These are phyloP conservation scores for Bombus polaris DNA, from an alignment of 1,140 invertebrate genomes.

Conservation along the genomic window DNA sequence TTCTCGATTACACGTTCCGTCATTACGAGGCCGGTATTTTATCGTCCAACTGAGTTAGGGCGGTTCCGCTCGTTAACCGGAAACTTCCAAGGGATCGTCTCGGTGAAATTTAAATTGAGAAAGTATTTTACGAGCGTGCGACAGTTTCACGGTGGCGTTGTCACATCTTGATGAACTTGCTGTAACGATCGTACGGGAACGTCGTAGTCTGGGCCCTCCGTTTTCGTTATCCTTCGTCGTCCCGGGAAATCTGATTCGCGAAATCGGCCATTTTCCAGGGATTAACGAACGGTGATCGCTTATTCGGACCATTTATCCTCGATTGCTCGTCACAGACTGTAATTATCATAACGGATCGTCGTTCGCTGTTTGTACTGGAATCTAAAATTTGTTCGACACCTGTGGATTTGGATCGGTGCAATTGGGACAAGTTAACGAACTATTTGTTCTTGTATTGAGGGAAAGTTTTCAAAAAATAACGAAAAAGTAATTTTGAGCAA, in stretches of 20 bases:
- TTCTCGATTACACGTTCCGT: slow-evolving; percentile 76
- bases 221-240: slow-evolving; percentile 57
- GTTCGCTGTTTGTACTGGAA: no score
- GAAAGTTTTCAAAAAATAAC: neutral
- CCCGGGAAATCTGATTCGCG: slow-evolving; percentile 52
- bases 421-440: neutral
- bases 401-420: slow-evolving; percentile 20
- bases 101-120: slow-evolving; percentile 83
- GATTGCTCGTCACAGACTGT: slow-evolving; percentile 33
- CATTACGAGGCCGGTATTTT: slow-evolving; percentile 77
- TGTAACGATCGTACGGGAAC: slow-evolving; percentile 80
- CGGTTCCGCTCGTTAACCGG: slow-evolving; percentile 82
- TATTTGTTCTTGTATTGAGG: no score
- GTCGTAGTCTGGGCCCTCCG: slow-evolving; percentile 48
- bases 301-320: slow-evolving; percentile 46
- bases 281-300: slow-evolving; percentile 69
- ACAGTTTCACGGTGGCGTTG: slow-evolving; percentile 82
- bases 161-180: slow-evolving; percentile 83
- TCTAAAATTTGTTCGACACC: slow-evolving; percentile 25
- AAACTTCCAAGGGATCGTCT: slow-evolving; percentile 75
- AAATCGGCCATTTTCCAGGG: slow-evolving; percentile 56
- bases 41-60: slow-evolving; percentile 75
- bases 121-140: slow-evolving; percentile 82
- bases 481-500: neutral
- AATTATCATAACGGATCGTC: slow-evolving; percentile 43